Evolutionary conservation across 2,888 invertebrate genomes (phyloP).

Genomic region (Galeruca laticollis): DNA sequence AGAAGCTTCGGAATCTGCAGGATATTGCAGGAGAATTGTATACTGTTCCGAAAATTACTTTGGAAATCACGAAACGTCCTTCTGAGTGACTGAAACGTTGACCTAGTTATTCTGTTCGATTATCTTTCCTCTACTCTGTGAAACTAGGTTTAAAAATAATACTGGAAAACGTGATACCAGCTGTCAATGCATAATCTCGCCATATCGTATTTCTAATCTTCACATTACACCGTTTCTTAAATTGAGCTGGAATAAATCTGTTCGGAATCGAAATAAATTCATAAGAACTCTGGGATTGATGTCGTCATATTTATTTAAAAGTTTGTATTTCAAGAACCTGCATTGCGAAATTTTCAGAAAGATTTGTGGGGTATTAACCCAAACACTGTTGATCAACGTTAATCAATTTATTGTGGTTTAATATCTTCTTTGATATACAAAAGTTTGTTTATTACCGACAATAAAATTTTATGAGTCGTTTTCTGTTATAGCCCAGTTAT

Average conservation of each 20-base stretch:
- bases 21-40: too few species aligned
- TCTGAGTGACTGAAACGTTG: too few species aligned
- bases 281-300: not conserved
- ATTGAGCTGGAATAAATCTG: not conserved
- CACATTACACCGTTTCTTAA: not conserved
- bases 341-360: slow-evolving; percentile 12
- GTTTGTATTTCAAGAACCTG: slow-evolving; percentile 9
- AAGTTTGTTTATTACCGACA: slow-evolving; percentile 9
- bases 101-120: too few species aligned
- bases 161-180: too few species aligned
- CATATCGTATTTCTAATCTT: not conserved
- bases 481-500: not conserved
- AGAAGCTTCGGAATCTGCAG: too few species aligned
- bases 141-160: too few species aligned
- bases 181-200: too few species aligned
- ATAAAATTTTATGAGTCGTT: slow-evolving; percentile 8
- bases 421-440: not conserved
- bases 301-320: slow-evolving; percentile 11
- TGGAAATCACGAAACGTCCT: too few species aligned
- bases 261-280: not conserved
- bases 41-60: too few species aligned
- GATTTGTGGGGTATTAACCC: not conserved
- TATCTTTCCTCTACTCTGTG: too few species aligned
- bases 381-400: slow-evolving; percentile 6
- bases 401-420: slow-evolving; percentile 10